These are phyloP conservation scores for Dione juno DNA, from an alignment of 2,888 invertebrate species.

Conservation along the genomic window DNA sequence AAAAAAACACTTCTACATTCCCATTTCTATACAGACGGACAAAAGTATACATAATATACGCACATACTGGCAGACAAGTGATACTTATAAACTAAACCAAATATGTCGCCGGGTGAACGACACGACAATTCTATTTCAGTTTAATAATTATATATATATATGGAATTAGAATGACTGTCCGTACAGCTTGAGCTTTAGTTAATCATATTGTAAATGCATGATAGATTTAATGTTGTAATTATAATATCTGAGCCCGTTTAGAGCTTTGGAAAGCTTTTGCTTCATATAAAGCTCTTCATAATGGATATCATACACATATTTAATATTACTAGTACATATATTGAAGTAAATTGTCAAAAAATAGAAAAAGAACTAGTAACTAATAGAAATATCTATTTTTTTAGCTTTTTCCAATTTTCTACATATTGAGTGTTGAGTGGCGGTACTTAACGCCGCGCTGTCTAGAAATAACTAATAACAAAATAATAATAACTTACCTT, in stretches of 20 bases:
- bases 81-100: constrained; percentile 48
- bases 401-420: too few relatives aligned
- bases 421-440: too few relatives aligned
- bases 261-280: not conserved
- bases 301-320: too few relatives aligned
- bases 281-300: too few relatives aligned
- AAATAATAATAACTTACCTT: too few relatives aligned
- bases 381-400: too few relatives aligned
- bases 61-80: constrained; percentile 39
- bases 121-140: constrained; percentile 52
- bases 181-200: constrained; percentile 28
- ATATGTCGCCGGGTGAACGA: constrained; percentile 55
- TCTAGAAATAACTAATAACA: too few relatives aligned
- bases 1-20: too few relatives aligned
- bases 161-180: constrained; percentile 43
- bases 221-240: not conserved
- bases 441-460: too few relatives aligned
- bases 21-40: not conserved
- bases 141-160: constrained; percentile 50
- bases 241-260: not conserved
- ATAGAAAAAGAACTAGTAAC: too few relatives aligned
- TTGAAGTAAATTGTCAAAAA: too few relatives aligned
- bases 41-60: not conserved
- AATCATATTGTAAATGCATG: constrained; percentile 20
- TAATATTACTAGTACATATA: too few relatives aligned